Base-by-base conservation (phyloP, 2,113 vertebrate species). In the Pseudopipra pipra region DNA sequence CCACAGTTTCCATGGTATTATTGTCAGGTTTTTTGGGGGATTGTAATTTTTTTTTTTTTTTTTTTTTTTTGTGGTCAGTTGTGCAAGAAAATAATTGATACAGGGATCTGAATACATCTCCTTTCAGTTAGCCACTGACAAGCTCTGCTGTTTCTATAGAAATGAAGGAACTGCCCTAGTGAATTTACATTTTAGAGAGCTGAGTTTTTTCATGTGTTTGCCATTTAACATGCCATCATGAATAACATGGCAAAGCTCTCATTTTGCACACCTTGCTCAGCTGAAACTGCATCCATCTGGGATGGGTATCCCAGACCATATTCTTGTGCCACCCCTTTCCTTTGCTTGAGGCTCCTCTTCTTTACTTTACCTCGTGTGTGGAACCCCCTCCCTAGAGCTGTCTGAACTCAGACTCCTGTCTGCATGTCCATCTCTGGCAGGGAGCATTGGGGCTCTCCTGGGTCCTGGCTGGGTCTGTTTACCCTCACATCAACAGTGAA, bases 21-120 rank as follows among this genome's bases (percentile, higher is more conserved):
- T 49, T 81, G 55, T 95, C 92, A 86, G 75, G 5, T 18, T 85
- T 87, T 72, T 5, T 0, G 2, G 58, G 89, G 44, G 73, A 31
- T 6, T 67, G 33, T 56, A 25, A 21, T 27, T 66, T 31, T 70
- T 16, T 54, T 62, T 61, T 55, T 71, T 54, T 62, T 61, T 55
- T 71, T 59, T 25, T 78, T 63, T 66, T 93, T 79, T 67, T 92
- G 86, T 82, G 86, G 90, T 87, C 73, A 86, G 76, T 96, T 96
- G 81, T 96, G 91, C 83, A 96, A 96, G 81, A 91, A 82, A 92
- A 93, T 65, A 93, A 75, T 97, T 94, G 97, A 93, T 95, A 89
- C 47, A 91, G 43, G 51, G 76, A 88, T 95, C 54, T 65, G 73
- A 86, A 79, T 90, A 35, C 91, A 92, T 88, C 77, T 92, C 94